These are phyloP conservation scores for Pycnomerus fuliginosus DNA, from an alignment of 2,888 invertebrate genomes.

Conservation along the genomic window DNA sequence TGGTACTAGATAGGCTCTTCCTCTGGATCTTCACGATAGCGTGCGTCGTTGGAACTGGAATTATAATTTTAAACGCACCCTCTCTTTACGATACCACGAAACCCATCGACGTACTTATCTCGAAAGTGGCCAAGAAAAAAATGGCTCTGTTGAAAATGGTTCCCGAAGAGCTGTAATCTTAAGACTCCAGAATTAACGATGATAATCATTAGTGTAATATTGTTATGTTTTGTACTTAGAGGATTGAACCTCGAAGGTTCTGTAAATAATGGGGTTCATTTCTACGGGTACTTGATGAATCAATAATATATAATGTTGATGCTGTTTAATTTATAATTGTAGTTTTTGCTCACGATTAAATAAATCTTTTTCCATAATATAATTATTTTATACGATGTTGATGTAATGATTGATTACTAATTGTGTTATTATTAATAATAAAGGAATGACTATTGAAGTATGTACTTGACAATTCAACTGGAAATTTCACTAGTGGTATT, in stretches of 20 bases:
- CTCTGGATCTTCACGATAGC: slow-evolving; percentile 94
- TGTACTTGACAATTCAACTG: no score
- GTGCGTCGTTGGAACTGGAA: slow-evolving; percentile 85
- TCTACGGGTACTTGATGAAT: slow-evolving; percentile 37
- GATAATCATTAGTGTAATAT: slow-evolving; percentile 47
- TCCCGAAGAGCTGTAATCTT: slow-evolving; percentile 56
- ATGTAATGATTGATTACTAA: no score
- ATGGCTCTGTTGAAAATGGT: slow-evolving; percentile 86
- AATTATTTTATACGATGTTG: slow-evolving; percentile 18
- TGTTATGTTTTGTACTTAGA: slow-evolving; percentile 26
- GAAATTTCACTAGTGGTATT: no score
- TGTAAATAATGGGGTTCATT: no score
- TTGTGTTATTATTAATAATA: no score
- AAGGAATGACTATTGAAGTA: no score
- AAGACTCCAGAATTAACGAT: slow-evolving; percentile 38
- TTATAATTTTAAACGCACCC: slow-evolving; percentile 88
- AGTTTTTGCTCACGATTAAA: slow-evolving; percentile 41
- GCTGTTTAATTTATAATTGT: slow-evolving; percentile 45
- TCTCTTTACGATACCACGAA: slow-evolving; percentile 88
- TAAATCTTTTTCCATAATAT: slow-evolving; percentile 41
- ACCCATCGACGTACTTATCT: slow-evolving; percentile 87
- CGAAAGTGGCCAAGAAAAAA: slow-evolving; percentile 89
- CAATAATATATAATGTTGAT: slow-evolving; percentile 43
- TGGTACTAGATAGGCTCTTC: slow-evolving; percentile 96
- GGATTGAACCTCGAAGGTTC: no score